A percentile compares a stretch with the other conserved stretches of the same genome.
Evolutionary conservation across 2,888 invertebrate species (phyloP).

Genomic region (Pammene aurita): DNA sequence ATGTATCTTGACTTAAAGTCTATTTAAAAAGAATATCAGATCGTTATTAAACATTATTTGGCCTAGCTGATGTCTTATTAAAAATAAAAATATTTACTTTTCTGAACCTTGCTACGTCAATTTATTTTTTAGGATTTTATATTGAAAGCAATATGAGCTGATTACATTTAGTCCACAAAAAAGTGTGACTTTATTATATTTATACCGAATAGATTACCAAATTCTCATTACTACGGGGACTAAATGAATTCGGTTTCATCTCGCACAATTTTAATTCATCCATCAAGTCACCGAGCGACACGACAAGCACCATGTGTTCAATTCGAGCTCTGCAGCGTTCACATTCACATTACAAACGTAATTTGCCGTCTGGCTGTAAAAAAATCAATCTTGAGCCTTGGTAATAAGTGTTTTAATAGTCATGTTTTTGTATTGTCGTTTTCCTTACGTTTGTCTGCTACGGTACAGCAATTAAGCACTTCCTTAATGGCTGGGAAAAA

Average conservation of each 20-base stretch:
- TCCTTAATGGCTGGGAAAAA: constrained; percentile 57
- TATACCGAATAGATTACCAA: constrained; percentile 22
- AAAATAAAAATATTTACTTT: too few relatives aligned
- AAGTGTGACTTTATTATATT: not conserved
- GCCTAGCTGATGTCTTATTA: too few relatives aligned
- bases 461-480: constrained; percentile 62
- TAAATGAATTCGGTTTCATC: constrained; percentile 38
- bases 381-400: constrained; percentile 47
- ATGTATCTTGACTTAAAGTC: too few relatives aligned
- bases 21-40: too few relatives aligned
- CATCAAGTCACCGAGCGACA: constrained; percentile 53
- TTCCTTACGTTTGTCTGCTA: constrained; percentile 46
- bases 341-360: constrained; percentile 35
- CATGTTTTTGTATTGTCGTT: constrained; percentile 34
- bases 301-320: constrained; percentile 62
- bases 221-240: constrained; percentile 29
- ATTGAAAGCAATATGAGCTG: too few relatives aligned
- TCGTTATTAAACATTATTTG: too few relatives aligned
- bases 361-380: constrained; percentile 34
- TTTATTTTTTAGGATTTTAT: too few relatives aligned
- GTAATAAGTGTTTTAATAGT: constrained; percentile 42
- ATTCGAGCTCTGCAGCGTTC: constrained; percentile 58
- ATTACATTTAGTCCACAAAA: too few relatives aligned
- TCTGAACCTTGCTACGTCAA: too few relatives aligned
- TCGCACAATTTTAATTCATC: constrained; percentile 53